These are phyloP conservation scores for Mesorhabditis spiculigera DNA, from an alignment of 2,888 invertebrate species.

Conservation along the genomic window DNA sequence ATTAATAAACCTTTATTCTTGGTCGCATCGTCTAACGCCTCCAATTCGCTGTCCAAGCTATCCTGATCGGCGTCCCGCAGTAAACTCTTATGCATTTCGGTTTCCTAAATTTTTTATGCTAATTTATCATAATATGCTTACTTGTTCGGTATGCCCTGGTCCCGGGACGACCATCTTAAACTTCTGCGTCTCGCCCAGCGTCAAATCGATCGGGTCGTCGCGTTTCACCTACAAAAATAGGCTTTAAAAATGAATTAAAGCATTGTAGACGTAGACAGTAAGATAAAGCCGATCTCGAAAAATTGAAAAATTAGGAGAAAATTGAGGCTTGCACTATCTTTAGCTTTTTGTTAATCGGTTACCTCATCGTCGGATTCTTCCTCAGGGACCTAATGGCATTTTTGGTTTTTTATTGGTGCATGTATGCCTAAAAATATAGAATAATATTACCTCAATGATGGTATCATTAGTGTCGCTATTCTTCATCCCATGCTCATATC, in stretches of 20 bases:
- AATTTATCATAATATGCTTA: constrained; percentile 10
- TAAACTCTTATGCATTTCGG: constrained; percentile 44
- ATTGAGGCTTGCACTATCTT: constrained; percentile 4
- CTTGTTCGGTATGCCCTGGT: constrained; percentile 51
- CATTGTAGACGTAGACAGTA: not conserved
- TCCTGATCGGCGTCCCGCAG: constrained; percentile 38
- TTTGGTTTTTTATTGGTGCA: too few relatives aligned
- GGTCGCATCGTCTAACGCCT: not conserved
- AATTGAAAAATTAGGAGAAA: not conserved
- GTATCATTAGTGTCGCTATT: constrained; percentile 47
- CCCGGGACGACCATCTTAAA: constrained; percentile 54
- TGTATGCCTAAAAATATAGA: not conserved
- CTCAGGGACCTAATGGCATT: too few relatives aligned
- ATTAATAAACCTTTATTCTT: not conserved
- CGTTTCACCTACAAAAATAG: constrained; percentile 10
- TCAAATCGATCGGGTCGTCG: constrained; percentile 28
- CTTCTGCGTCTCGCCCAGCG: constrained; percentile 55
- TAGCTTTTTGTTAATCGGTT: not conserved
- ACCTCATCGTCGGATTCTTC: not conserved
- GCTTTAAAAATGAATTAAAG: constrained; percentile 8
- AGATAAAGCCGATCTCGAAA: too few relatives aligned
- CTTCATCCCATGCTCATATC: constrained; percentile 31
- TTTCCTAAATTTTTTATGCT: constrained; percentile 25
- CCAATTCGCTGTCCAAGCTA: constrained; percentile 12
- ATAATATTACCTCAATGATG: constrained; percentile 47